Conservation (phyloP, 2,113 vertebrate species). For the Syngnathoides biaculeatus region DNA sequence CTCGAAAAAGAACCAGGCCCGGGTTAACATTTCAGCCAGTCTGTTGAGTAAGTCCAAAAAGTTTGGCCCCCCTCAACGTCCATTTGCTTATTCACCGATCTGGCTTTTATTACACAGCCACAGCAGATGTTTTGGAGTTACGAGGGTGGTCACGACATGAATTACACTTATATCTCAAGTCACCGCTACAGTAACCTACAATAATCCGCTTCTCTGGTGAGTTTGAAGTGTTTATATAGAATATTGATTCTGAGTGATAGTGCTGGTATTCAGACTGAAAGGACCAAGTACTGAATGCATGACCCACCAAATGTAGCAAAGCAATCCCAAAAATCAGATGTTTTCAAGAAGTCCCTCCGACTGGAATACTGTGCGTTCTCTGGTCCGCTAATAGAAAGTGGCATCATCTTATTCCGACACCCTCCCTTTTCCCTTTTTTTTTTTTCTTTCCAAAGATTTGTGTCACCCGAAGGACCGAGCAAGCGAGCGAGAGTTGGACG, state of each 20-base stretch:
- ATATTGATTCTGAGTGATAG: no score
- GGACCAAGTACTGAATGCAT: no score
- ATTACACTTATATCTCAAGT: no score
- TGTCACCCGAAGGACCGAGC: constrained; percentile 64
- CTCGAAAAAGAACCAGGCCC: constrained; percentile 34
- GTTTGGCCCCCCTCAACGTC: constrained; percentile 18
- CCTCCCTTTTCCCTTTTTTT: constrained; percentile 48
- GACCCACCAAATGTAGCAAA: no score
- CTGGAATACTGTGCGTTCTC: constrained; percentile 30
- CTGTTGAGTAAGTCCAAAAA: constrained; percentile 53
- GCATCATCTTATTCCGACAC: constrained; percentile 33
- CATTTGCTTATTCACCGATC: constrained; percentile 16
- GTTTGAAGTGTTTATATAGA: no score
- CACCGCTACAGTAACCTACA: no score
- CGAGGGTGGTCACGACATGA: no score
- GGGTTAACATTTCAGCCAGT: constrained; percentile 58
- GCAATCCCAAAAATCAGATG: no score
- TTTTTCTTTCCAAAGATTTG: constrained; percentile 45
- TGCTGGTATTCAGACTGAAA: no score
- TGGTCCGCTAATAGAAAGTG: constrained; percentile 40
- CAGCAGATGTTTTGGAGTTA: not conserved
- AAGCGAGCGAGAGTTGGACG: constrained; percentile 73
- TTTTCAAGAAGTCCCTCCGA: not conserved
- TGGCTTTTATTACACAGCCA: constrained; percentile 6
- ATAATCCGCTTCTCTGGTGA: no score